These are phyloP conservation scores for Daphoenositta chrysoptera DNA, from an alignment of 2,113 vertebrate species.

Conservation along the genomic window DNA sequence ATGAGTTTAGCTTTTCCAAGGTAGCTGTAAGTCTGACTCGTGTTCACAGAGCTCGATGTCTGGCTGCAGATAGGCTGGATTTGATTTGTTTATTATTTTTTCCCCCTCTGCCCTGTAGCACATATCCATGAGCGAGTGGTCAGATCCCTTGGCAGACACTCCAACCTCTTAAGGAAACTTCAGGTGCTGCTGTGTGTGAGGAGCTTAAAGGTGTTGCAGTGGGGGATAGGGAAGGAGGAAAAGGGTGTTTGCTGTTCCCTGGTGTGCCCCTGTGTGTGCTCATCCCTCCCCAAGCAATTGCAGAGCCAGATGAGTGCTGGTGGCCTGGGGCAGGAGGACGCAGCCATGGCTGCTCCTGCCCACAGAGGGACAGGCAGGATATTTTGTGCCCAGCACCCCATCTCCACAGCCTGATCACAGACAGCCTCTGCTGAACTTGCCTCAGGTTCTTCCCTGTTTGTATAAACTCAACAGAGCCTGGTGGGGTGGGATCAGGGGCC, in stretches of 20 bases:
- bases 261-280: accelerated
- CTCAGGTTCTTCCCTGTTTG: accelerated
- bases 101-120: neutral
- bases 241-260: neutral
- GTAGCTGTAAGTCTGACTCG: neutral
- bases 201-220: neutral
- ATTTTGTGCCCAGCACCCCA: accelerated
- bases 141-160: neutral
- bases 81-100: neutral
- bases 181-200: neutral
- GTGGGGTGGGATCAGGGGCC: neutral
- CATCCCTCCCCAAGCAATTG: neutral
- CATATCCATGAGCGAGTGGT: accelerated
- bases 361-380: neutral
- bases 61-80: neutral
- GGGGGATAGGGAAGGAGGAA: neutral
- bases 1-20: neutral
- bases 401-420: neutral
- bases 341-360: neutral
- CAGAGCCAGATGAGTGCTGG: neutral
- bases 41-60: neutral
- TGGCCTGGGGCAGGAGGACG: neutral
- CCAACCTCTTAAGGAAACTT: neutral
- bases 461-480: neutral
- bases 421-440: neutral